phyloP scores from a whole-genome alignment of 2,888 invertebrate genomes.

The Celastrina argiolus region DNA sequence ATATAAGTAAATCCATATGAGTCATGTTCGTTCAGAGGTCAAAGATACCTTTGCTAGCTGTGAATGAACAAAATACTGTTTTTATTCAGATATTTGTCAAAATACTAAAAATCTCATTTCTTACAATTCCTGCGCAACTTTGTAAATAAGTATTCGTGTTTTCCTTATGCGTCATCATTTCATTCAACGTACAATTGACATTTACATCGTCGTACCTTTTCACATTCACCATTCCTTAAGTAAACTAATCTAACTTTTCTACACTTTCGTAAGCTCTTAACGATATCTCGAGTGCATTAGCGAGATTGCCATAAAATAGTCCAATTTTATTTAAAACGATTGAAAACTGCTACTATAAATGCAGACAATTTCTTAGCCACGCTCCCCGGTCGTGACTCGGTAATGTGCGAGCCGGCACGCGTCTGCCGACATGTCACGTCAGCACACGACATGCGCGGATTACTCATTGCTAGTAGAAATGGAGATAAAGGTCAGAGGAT shows the following conservation, averaged over 20 bases:
- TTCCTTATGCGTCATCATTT: background rate
- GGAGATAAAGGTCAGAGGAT: conserved; percentile 4
- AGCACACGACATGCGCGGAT: conserved; percentile 33
- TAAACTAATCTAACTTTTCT: background rate
- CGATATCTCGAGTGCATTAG: conserved; percentile 33
- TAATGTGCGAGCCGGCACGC: conserved; percentile 54
- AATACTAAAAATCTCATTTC: no score
- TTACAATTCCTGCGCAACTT: no score
- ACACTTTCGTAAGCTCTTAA: conserved; percentile 24
- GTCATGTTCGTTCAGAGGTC: background rate
- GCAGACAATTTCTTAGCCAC: conserved; percentile 46
- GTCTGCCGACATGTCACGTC: conserved; percentile 51
- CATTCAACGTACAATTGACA: background rate
- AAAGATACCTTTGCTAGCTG: background rate
- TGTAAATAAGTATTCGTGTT: background rate
- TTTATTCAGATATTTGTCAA: background rate
- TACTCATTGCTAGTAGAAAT: conserved; percentile 27
- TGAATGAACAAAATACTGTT: background rate
- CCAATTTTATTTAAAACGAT: conserved; percentile 36
- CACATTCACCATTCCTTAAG: conserved; percentile 2
- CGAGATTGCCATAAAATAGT: conserved; percentile 31
- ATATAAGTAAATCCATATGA: background rate
- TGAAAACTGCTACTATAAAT: conserved; percentile 35
- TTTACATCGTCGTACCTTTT: background rate
- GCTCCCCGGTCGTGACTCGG: conserved; percentile 54